A percentile compares a stretch with the other conserved stretches of the same genome.
phyloP scores from a whole-genome alignment of 2,113 vertebrate genomes.

The Scartelaos histophorus region DNA sequence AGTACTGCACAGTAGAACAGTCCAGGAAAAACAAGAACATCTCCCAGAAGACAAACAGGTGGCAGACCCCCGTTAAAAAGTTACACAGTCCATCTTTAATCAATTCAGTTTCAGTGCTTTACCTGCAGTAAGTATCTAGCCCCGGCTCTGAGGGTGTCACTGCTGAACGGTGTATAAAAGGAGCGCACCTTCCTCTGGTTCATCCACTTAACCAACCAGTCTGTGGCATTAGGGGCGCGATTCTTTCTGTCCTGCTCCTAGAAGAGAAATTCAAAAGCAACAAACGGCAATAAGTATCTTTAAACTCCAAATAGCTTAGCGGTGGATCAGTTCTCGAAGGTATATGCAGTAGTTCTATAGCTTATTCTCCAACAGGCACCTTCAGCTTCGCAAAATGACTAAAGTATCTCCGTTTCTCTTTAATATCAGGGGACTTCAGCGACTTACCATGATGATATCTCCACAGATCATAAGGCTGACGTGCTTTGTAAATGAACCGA shows the following conservation, averaged over 20 bases:
- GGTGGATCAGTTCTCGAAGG: too few relatives aligned
- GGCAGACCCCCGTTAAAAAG: too few relatives aligned
- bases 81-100: too few relatives aligned
- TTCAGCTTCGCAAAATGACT: too few relatives aligned
- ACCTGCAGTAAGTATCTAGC: conserved; percentile 76
- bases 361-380: too few relatives aligned
- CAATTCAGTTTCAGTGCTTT: not conserved
- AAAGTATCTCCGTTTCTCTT: too few relatives aligned
- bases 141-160: conserved; percentile 63
- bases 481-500: conserved; percentile 77
- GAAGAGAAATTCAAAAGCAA: not conserved
- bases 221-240: conserved; percentile 9
- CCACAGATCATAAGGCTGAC: conserved; percentile 82
- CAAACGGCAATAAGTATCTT: not conserved
- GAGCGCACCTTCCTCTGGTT: conserved; percentile 73
- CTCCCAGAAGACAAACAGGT: too few relatives aligned
- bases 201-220: conserved; percentile 71
- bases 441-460: conserved; percentile 73
- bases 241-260: conserved; percentile 52
- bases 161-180: conserved; percentile 70
- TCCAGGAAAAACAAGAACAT: too few relatives aligned
- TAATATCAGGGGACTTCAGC: not conserved
- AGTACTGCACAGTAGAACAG: too few relatives aligned
- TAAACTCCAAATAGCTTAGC: not conserved
- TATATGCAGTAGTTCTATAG: too few relatives aligned